A percentile compares a stretch with the other conserved stretches of the same genome.
Evolutionary conservation across 2,888 invertebrate species (phyloP).

Genomic region (Epinotia nisella): DNA sequence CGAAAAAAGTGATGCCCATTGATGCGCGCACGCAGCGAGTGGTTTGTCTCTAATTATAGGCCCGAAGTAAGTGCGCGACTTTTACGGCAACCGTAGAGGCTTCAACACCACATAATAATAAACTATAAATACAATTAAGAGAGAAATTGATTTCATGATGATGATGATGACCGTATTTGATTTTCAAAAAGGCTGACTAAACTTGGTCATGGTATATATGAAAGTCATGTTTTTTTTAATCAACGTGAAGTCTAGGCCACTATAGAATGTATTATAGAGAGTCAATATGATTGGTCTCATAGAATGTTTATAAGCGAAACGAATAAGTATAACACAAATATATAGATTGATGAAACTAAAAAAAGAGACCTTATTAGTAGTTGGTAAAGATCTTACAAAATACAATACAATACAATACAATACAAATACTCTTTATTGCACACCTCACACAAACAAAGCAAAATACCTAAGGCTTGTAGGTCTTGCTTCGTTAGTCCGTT

Average conservation of each 20-base stretch:
- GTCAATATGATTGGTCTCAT: constrained; percentile 29
- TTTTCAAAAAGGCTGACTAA: constrained; percentile 21
- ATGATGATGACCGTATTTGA: constrained; percentile 25
- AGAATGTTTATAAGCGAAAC: constrained; percentile 30
- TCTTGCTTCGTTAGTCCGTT: background rate
- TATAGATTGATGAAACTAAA: constrained; percentile 16
- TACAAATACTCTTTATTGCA: no score
- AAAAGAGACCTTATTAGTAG: background rate
- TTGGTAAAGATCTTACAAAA: background rate
- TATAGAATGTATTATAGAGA: constrained; percentile 33
- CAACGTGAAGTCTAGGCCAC: constrained; percentile 37
- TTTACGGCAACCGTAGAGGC: constrained; percentile 29
- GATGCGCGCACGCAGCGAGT: constrained; percentile 48
- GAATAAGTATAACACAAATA: constrained; percentile 30
- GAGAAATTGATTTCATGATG: constrained; percentile 33
- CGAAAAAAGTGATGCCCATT: constrained; percentile 54
- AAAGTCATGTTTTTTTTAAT: constrained; percentile 37
- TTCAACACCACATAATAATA: constrained; percentile 28
- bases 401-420: no score
- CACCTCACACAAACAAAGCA: no score
- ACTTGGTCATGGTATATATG: constrained; percentile 31
- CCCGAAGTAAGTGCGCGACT: constrained; percentile 39
- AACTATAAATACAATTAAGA: constrained; percentile 38
- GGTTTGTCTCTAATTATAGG: constrained; percentile 40
- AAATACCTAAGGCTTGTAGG: no score